Conservation (phyloP, 2,888 invertebrate species). For the Gasteruption jaculator region DNA sequence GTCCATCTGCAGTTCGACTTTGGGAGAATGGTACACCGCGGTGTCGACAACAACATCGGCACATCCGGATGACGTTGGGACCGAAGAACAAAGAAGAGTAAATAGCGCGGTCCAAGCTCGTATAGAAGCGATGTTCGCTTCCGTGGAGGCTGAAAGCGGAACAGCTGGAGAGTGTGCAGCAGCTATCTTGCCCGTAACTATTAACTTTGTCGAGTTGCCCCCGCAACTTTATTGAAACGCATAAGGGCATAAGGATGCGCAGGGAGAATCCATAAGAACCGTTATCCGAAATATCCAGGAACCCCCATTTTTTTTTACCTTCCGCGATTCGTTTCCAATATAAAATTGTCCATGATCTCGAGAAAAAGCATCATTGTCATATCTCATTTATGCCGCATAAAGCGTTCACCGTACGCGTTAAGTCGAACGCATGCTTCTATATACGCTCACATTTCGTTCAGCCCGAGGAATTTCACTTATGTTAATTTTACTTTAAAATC, state of each 20-base stretch:
- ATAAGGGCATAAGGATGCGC: too few species aligned
- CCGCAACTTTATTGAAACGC: conserved; percentile 9
- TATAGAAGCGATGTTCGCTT: conserved; percentile 77
- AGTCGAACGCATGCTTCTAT: too few species aligned
- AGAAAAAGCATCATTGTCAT: too few species aligned
- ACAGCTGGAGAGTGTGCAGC: conserved; percentile 45
- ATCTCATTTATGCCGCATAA: too few species aligned
- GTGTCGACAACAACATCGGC: conserved; percentile 26
- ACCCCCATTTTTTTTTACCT: conserved; percentile 7
- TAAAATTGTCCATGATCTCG: too few species aligned
- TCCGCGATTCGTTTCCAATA: too few species aligned
- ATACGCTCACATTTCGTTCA: conserved; percentile 8
- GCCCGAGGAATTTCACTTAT: conserved; percentile 29
- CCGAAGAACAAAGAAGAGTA: conserved; percentile 49
- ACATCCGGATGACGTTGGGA: conserved; percentile 41
- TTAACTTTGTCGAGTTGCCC: conserved; percentile 6
- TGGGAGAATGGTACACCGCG: conserved; percentile 37
- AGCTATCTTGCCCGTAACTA: conserved; percentile 41
- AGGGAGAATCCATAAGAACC: conserved; percentile 10
- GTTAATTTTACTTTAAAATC: conserved; percentile 22
- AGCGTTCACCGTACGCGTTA: too few species aligned
- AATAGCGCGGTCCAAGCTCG: conserved; percentile 78
- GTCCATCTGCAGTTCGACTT: conserved; percentile 55
- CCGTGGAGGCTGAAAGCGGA: conserved; percentile 47
- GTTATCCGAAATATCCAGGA: conserved; percentile 5